Evolutionary conservation across 2,113 vertebrate species (phyloP).

Genomic region (Phainopepla nitens): DNA sequence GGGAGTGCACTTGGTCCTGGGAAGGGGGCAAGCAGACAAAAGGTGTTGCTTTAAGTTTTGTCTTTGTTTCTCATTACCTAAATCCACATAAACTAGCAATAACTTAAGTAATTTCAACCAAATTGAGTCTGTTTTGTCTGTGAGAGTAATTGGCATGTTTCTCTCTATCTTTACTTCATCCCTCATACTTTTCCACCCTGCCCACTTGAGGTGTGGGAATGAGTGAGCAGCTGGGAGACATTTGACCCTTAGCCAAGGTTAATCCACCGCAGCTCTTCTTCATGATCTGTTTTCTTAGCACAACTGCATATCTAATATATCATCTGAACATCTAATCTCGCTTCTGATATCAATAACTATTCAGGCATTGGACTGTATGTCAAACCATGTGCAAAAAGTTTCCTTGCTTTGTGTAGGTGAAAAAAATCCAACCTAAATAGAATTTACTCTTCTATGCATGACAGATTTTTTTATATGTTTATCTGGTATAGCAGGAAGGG

Average conservation of each 20-base stretch:
- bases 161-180: background rate
- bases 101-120: background rate
- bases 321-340: background rate
- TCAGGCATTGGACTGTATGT: background rate
- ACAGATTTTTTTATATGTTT: background rate
- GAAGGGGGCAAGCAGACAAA: rapidly evolving
- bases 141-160: background rate
- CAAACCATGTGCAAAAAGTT: background rate
- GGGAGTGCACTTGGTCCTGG: background rate
- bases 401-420: background rate
- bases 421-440: background rate
- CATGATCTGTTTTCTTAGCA: background rate
- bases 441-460: background rate
- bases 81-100: background rate
- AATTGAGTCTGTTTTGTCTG: background rate
- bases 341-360: background rate
- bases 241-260: background rate
- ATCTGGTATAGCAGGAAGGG: background rate
- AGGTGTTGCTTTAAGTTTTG: background rate
- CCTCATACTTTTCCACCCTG: background rate
- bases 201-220: background rate
- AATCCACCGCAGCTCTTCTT: background rate
- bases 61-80: background rate
- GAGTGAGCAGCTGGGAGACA: background rate
- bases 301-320: background rate